Conservation (phyloP, 2,888 invertebrate genomes). For the Ichneumoninae sp. region DNA sequence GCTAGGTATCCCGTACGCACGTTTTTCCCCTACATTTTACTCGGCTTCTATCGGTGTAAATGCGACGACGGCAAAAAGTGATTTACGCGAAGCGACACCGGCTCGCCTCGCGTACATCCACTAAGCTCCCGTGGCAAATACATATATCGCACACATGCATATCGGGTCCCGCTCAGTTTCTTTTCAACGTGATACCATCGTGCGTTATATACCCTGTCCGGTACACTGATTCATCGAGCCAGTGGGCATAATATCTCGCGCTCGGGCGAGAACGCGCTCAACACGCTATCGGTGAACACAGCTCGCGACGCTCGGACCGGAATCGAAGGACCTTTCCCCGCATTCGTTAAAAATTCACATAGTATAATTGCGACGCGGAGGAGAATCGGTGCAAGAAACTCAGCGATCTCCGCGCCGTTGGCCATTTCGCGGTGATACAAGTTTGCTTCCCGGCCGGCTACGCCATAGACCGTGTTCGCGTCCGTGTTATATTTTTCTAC, state of each 20-base stretch:
- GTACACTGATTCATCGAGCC: slow-evolving; percentile 52
- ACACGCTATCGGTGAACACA: slow-evolving; percentile 8
- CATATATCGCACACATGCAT: slow-evolving; percentile 21
- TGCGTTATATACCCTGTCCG: slow-evolving; percentile 14
- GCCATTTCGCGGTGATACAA: slow-evolving; percentile 25
- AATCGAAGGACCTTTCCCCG: slow-evolving; percentile 53
- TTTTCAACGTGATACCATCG: slow-evolving; percentile 32
- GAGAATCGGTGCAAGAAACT: slow-evolving; percentile 27
- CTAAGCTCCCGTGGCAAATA: slow-evolving; percentile 23
- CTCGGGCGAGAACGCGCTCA: slow-evolving; percentile 36
- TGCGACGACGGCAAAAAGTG: slow-evolving; percentile 62
- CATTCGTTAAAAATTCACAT: slow-evolving; percentile 43
- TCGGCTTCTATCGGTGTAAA: slow-evolving; percentile 44
- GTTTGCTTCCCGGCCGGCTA: not conserved
- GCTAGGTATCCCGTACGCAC: slow-evolving; percentile 27
- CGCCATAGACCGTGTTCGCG: not conserved
- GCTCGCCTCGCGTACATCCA: slow-evolving; percentile 3
- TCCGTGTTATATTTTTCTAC: not conserved
- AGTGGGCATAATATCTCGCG: slow-evolving; percentile 48
- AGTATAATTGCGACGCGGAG: slow-evolving; percentile 32
- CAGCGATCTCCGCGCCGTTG: slow-evolving; percentile 36
- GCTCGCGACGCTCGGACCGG: not conserved
- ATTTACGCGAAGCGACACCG: slow-evolving; percentile 61
- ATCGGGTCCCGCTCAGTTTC: slow-evolving; percentile 38
- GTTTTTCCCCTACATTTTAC: slow-evolving; percentile 52